Evolutionary conservation across 2,113 vertebrate species (phyloP).

Genomic region (Chloroceryle aenea): DNA sequence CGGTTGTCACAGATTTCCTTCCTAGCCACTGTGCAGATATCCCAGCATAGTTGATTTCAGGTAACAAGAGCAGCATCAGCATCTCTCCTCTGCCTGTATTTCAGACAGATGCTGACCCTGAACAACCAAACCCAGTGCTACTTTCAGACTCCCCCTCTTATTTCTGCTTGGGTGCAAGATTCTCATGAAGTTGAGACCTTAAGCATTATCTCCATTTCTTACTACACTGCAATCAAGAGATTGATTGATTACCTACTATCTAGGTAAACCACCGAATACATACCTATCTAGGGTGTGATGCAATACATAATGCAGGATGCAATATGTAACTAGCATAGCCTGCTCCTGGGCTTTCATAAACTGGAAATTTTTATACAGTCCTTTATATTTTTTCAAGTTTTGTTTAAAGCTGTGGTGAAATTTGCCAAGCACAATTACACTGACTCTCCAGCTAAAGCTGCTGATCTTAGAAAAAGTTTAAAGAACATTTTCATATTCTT

Average conservation of each 20-base stretch:
- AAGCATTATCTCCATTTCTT: neutral
- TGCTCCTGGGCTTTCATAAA: neutral
- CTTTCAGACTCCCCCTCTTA: neutral
- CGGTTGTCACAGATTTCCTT: neutral
- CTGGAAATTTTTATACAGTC: neutral
- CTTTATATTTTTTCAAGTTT: neutral
- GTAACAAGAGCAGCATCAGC: neutral
- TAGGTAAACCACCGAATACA: neutral
- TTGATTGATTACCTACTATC: neutral
- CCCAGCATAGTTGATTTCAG: neutral
- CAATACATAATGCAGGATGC: neutral
- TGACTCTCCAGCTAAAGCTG: neutral
- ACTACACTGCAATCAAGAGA: neutral
- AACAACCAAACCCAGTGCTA: neutral
- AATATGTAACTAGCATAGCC: neutral
- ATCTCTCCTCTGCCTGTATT: accelerated
- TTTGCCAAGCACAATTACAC: neutral
- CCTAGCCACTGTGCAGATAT: neutral
- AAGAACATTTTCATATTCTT: neutral
- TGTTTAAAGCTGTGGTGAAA: neutral
- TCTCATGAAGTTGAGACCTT: neutral
- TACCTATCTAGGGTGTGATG: neutral
- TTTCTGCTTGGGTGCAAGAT: neutral
- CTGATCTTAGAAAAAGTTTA: neutral
- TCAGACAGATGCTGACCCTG: neutral